Percentiles rank a stretch among this genome's conserved stretches.
phyloP scores from a whole-genome alignment of 2,888 invertebrate genomes.

The Leptothorax acervorum region DNA sequence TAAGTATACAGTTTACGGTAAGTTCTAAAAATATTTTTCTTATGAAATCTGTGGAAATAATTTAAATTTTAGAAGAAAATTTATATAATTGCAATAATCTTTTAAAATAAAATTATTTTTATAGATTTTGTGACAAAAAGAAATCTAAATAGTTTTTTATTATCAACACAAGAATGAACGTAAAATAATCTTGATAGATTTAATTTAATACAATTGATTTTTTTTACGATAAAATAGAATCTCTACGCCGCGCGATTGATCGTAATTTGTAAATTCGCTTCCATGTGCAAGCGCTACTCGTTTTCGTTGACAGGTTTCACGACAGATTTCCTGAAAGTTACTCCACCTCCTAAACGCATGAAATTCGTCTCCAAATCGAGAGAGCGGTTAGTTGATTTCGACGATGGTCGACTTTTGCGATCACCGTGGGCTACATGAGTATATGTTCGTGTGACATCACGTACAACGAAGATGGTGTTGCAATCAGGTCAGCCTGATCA shows the following conservation, averaged over 20 bases:
- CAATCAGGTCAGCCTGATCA: conserved; percentile 75
- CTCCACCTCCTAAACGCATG: background rate
- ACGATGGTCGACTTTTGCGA: conserved; percentile 44
- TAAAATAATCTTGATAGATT: background rate
- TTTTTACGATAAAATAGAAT: background rate
- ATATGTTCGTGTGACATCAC: conserved; percentile 67
- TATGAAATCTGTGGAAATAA: background rate
- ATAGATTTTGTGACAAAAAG: background rate
- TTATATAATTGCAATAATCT: background rate
- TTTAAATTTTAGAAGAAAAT: background rate
- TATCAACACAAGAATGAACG: background rate
- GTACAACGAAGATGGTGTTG: conserved; percentile 74
- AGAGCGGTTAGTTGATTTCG: conserved; percentile 65
- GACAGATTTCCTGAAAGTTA: conserved; percentile 20
- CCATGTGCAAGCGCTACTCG: background rate
- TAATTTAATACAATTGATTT: background rate
- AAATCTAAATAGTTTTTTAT: background rate
- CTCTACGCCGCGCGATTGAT: background rate
- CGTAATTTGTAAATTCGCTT: conserved; percentile 6
- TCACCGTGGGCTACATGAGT: conserved; percentile 36
- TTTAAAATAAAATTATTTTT: background rate
- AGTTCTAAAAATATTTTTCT: background rate
- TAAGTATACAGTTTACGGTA: background rate
- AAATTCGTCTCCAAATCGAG: conserved; percentile 44
- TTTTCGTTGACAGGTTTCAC: background rate